Evolutionary conservation across 2,888 invertebrate species (phyloP), one percentile per base, ranked within the genome.

Genomic region (Stenodera caucasica): DNA sequence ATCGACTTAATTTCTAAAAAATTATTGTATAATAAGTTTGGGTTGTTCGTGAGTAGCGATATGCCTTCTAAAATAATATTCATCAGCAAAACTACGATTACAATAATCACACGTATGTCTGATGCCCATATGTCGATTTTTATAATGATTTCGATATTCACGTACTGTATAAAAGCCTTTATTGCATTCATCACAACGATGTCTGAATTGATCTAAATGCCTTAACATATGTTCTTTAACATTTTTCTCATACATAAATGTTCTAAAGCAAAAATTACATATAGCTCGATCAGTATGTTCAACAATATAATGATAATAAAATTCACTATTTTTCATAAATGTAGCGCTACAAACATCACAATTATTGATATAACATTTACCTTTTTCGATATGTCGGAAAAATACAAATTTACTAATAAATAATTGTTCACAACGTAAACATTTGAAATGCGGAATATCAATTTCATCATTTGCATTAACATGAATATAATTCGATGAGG

Each of bases 221-320:
- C 80, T 72, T 52, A 80, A 60, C 78, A 80, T 80, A 57, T 80
- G 80, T 63, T 80, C 79, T 58, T 80, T 80, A 49, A 81, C 79
- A 64, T 81, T 80, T 60, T 80, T 80, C 67, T 80, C 80, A 67
- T 80, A 80, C 79, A 80, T 79, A 67, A 80, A 81, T 9, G 81
- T 80, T 60, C 78, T 65, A 65, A 79, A 80, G 65, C 81, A 81
- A 58, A 80, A 80, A 64, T 80, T 77, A 60, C 80, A 80, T 53
- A 80, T 77, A 1, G 80, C 80, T 3, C 80, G 70, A 54, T 80
- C 80, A 0, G 77, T 75, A 65, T 80, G 80, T 18, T 74, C 72
- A 0, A 67, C 64, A 0, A 76, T 58, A 60, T 80, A 80, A 62
- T 80, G 80, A 18, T 72, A 70, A 55, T 77, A 77, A 67, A 80